phyloP scores from a whole-genome alignment of 2,113 vertebrate genomes.

The Notechis scutatus region DNA sequence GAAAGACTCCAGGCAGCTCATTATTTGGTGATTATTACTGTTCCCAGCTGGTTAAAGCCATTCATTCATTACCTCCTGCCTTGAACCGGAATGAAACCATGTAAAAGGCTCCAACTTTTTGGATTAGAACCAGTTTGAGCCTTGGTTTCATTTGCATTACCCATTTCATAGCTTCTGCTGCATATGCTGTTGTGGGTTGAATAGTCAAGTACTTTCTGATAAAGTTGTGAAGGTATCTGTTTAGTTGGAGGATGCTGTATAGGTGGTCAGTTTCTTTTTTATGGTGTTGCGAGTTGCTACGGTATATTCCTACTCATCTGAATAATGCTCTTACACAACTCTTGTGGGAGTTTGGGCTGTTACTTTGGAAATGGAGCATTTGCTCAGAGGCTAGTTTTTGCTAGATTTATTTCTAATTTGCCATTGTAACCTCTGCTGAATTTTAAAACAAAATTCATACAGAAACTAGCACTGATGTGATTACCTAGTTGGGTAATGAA shows the following conservation, averaged over 20 bases:
- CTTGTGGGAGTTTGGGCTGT: neutral
- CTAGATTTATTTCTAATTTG: neutral
- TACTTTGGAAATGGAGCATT: neutral
- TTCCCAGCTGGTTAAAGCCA: conserved; percentile 18
- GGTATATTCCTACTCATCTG: neutral
- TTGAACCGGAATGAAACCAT: neutral
- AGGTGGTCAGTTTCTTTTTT: neutral
- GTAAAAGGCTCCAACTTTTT: neutral
- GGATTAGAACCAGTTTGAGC: neutral
- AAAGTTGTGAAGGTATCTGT: neutral
- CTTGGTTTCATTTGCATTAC: neutral
- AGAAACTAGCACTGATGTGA: neutral
- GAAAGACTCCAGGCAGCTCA: conserved; percentile 6
- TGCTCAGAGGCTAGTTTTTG: neutral
- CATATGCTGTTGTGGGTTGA: neutral
- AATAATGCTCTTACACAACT: neutral
- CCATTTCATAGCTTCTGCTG: neutral
- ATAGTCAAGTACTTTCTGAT: neutral
- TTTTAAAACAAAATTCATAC: neutral
- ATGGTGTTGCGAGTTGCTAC: neutral
- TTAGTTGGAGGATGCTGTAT: neutral
- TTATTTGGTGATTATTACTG: conserved; percentile 11
- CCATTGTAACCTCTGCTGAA: neutral
- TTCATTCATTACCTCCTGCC: neutral
- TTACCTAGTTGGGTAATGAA: neutral